A percentile compares a stretch with the other conserved stretches of the same genome.
Evolutionary conservation across 2,797 vertebrate genomes (phyloP).

Genomic region (Morelia viridis): DNA sequence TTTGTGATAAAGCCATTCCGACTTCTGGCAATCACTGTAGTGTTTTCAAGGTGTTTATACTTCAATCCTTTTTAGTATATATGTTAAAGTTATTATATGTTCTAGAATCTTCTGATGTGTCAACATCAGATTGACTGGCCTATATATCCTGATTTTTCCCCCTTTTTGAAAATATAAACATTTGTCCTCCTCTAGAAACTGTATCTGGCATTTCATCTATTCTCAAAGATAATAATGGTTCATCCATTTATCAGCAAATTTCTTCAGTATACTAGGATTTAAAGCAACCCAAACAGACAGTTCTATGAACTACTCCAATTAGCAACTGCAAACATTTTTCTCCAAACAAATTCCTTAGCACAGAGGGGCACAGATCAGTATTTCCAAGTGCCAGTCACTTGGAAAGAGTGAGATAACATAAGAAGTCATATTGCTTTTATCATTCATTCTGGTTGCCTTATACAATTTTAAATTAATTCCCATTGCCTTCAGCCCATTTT

Average conservation of each 20-base stretch:
- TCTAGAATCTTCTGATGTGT: not conserved
- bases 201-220: not conserved
- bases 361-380: conserved; percentile 16
- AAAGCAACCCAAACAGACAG: not conserved
- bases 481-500: conserved; percentile 1
- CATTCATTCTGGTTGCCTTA: conserved; percentile 5
- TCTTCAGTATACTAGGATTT: not conserved
- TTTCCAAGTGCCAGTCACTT: conserved; percentile 7
- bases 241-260: not conserved
- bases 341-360: conserved; percentile 3
- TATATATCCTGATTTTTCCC: not conserved
- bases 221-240: not conserved
- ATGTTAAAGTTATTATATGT: not conserved
- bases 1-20: not conserved
- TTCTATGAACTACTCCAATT: not conserved
- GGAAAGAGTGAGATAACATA: not conserved
- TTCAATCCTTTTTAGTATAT: not conserved
- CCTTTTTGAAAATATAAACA: not conserved
- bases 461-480: conserved; percentile 31
- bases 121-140: not conserved
- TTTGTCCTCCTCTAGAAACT: not conserved
- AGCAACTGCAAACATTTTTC: not conserved
- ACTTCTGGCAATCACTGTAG: not conserved
- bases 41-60: not conserved
- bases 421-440: conserved; percentile 9